Conservation (phyloP, 2,888 invertebrate genomes). For the Fissipunctia ypsillon region DNA sequence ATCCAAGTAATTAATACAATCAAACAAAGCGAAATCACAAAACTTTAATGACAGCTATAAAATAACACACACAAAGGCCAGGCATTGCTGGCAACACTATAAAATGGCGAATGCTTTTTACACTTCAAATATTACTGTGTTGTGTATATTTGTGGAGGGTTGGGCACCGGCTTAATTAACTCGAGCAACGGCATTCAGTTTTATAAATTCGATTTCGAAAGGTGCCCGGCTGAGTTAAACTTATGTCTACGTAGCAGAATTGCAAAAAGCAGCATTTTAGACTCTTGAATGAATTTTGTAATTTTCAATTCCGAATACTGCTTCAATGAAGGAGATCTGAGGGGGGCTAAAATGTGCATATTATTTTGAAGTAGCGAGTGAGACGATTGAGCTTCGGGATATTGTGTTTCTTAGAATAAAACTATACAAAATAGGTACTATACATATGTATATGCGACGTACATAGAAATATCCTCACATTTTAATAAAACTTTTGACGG, state of each 20-base stretch:
- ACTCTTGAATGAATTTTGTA: conserved; percentile 22
- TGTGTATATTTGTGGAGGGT: conserved; percentile 66
- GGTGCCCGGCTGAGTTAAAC: conserved; percentile 35
- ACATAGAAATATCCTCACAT: neutral
- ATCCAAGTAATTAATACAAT: conserved; percentile 25
- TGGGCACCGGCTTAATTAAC: conserved; percentile 71
- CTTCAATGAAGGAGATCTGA: neutral
- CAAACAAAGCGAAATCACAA: conserved; percentile 40
- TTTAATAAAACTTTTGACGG: conserved; percentile 21
- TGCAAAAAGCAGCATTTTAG: conserved; percentile 26
- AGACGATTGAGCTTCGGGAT: neutral
- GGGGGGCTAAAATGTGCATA: conserved; percentile 3
- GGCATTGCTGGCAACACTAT: conserved; percentile 53
- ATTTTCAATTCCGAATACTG: conserved; percentile 8
- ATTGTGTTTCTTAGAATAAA: neutral
- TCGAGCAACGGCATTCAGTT: conserved; percentile 66
- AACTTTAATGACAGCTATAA: conserved; percentile 46
- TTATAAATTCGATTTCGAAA: conserved; percentile 71
- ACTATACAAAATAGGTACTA: neutral
- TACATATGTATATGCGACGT: neutral
- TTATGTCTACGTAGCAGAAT: conserved; percentile 17
- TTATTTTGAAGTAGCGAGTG: neutral
- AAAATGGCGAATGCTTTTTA: conserved; percentile 63
- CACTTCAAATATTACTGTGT: conserved; percentile 63
- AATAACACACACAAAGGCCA: conserved; percentile 44